Base-by-base conservation (phyloP, 2,113 vertebrate genomes). In the Silurus glanis region DNA sequence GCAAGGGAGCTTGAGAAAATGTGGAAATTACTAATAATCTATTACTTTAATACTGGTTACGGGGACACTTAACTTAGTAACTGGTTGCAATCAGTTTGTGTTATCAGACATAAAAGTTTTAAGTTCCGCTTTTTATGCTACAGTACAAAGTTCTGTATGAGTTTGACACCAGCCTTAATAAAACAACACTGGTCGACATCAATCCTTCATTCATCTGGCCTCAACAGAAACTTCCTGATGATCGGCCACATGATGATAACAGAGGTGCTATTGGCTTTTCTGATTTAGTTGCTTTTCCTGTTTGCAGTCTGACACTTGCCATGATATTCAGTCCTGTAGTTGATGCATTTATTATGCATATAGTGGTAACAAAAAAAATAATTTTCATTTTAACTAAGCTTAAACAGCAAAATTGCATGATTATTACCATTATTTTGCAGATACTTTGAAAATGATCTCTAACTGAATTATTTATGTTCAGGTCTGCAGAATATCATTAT, bases 191-290 rank as follows among this genome's bases (percentile, higher is more conserved):
- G 1, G 0, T 13, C 0, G 90, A 91, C 3, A 0, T 0, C 0
- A 59, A n/a, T 2, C 97, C 97, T 0, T 71, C 75, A 3, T 97
- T 98, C 89, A 87, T 94, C 86, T 99, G 98, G 98, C 94, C 92
- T 81, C 86, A 91, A 7, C 59, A 59, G 0, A 93, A 25, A 47
- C 96, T 99, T 81, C 97, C 97, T 67, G 58, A 87, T 6, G 95
- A 91, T 88, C 89, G 0, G 10, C 95, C 94, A 4, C 12, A 0
- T 17, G 64, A 0, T 47, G 61, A 80, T 28, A 3, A 8, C 10
- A 14, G 21, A 76, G 69, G 88, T 89, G 45, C 45, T 51, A 4
- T 49, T 37, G 21, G 16, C 16, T 53, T 85, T 47, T 53, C 23
- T 61, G 28, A 53, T 80, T 74, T 55, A 55, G 12, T 58, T 59